Percentiles rank a stretch among this genome's conserved stretches.
These are phyloP conservation scores for Rhynchophorus ferrugineus DNA, from an alignment of 1,140 invertebrate genomes.

Conservation along the genomic window DNA sequence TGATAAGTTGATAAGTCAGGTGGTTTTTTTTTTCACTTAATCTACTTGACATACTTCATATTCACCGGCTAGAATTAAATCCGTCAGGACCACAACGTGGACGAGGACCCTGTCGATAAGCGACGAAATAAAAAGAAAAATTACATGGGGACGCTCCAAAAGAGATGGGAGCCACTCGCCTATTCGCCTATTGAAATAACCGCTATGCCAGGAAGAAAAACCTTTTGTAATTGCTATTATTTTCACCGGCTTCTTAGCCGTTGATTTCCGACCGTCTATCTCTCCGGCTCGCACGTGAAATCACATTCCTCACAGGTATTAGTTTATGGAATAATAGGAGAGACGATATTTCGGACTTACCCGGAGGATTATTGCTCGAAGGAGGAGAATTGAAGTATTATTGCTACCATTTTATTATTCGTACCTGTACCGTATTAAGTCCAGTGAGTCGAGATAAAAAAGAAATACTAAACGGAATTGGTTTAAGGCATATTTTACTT, in stretches of 20 bases:
- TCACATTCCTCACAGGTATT: constrained; percentile 18
- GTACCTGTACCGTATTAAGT: background rate
- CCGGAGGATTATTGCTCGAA: background rate
- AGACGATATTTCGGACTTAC: background rate
- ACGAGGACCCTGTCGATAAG: too few species aligned
- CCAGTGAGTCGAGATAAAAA: too few species aligned
- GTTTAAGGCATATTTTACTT: too few species aligned
- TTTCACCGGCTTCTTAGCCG: constrained; percentile 18
- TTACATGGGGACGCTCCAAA: constrained; percentile 3
- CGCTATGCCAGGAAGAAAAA: constrained; percentile 14
- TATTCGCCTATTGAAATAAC: constrained; percentile 12
- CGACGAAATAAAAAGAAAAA: background rate
- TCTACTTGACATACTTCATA: too few species aligned
- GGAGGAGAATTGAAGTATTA: background rate
- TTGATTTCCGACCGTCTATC: constrained; percentile 1
- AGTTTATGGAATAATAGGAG: constrained; percentile 16
- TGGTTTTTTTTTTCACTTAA: too few species aligned
- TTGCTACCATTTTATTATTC: background rate
- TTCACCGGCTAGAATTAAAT: too few species aligned
- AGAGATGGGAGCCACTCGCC: background rate
- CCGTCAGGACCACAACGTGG: too few species aligned
- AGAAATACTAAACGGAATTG: too few species aligned
- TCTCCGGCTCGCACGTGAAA: constrained; percentile 9
- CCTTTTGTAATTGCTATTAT: constrained; percentile 21
- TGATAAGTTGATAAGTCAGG: too few species aligned